A percentile compares a stretch with the other conserved stretches of the same genome.
Evolutionary conservation across 2,113 vertebrate genomes (phyloP).

Genomic region (Sebastes schlegelii): DNA sequence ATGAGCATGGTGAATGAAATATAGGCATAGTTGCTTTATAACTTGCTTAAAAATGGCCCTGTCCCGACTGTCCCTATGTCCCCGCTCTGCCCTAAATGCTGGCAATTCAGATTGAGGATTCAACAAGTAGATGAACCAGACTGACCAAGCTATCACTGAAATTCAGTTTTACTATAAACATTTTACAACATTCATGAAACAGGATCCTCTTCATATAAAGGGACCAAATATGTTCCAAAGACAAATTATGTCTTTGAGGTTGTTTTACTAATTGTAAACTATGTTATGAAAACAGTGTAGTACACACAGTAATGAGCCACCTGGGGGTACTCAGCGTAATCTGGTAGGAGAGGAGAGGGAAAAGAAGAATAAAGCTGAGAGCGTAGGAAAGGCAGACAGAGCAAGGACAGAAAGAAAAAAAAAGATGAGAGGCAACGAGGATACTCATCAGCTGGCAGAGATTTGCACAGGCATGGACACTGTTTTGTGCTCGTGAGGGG

Average conservation of each 20-base stretch:
- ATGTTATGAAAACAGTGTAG: not conserved
- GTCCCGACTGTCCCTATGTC: too few species aligned
- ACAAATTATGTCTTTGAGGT: not conserved
- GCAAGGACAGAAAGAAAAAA: not conserved
- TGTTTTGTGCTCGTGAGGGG: slow-evolving; percentile 91
- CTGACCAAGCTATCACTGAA: not conserved
- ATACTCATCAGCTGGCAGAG: slow-evolving; percentile 85
- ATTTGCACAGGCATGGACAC: slow-evolving; percentile 87
- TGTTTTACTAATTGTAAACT: slow-evolving; percentile 5
- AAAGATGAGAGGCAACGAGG: slow-evolving; percentile 37
- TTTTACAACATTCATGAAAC: not conserved
- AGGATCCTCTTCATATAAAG: not conserved
- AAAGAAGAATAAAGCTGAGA: slow-evolving; percentile 57
- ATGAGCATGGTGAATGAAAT: too few species aligned
- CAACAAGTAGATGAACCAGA: slow-evolving; percentile 23
- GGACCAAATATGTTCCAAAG: not conserved
- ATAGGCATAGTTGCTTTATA: too few species aligned
- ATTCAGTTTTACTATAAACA: not conserved
- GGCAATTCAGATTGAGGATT: slow-evolving; percentile 3
- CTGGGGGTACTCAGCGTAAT: slow-evolving; percentile 80
- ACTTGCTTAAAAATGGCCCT: too few species aligned
- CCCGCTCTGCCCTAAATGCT: not conserved
- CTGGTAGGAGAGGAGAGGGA: slow-evolving; percentile 76
- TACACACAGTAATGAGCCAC: slow-evolving; percentile 25
- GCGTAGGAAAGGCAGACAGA: slow-evolving; percentile 5